A percentile compares a stretch with the other conserved stretches of the same genome.
These are phyloP conservation scores for Silurus asotus DNA, from an alignment of 2,113 vertebrate species.

Conservation along the genomic window DNA sequence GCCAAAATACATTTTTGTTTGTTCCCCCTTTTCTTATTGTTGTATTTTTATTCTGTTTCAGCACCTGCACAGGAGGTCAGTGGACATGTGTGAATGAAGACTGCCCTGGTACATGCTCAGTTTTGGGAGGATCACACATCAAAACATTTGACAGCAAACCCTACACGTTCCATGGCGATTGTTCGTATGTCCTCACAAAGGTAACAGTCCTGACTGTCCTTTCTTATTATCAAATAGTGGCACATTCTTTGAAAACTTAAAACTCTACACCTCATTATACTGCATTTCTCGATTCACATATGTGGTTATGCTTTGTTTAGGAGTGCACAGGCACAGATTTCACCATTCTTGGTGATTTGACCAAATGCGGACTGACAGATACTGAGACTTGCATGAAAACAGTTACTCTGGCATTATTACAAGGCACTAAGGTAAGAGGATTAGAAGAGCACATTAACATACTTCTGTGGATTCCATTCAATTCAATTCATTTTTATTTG, in stretches of 20 bases:
- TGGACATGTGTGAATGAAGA: conserved; percentile 75
- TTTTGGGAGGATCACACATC: conserved; percentile 86
- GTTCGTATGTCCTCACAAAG: conserved; percentile 69
- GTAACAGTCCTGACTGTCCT: conserved; percentile 46
- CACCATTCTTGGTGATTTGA: conserved; percentile 81
- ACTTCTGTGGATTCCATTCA: neutral
- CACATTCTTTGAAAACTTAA: neutral
- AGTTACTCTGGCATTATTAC: conserved; percentile 71
- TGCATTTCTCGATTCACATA: neutral
- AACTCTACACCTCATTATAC: neutral
- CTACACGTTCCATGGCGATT: conserved; percentile 77
- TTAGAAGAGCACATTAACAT: neutral
- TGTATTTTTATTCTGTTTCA: conserved; percentile 51
- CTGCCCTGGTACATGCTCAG: conserved; percentile 78
- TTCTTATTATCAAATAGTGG: neutral
- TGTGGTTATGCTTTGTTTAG: conserved; percentile 44
- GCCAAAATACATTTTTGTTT: neutral
- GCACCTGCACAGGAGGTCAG: conserved; percentile 74
- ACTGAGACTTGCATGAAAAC: conserved; percentile 83
- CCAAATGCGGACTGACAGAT: conserved; percentile 79
- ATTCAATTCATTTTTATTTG: too few relatives aligned
- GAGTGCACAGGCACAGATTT: conserved; percentile 67
- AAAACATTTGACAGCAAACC: conserved; percentile 81
- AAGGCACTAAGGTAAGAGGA: conserved; percentile 72
- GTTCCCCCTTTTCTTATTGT: neutral